A percentile compares a stretch with the other conserved stretches of the same genome.
These are phyloP conservation scores for Cyclopterus lumpus DNA, from an alignment of 2,797 vertebrate species.

Conservation along the genomic window DNA sequence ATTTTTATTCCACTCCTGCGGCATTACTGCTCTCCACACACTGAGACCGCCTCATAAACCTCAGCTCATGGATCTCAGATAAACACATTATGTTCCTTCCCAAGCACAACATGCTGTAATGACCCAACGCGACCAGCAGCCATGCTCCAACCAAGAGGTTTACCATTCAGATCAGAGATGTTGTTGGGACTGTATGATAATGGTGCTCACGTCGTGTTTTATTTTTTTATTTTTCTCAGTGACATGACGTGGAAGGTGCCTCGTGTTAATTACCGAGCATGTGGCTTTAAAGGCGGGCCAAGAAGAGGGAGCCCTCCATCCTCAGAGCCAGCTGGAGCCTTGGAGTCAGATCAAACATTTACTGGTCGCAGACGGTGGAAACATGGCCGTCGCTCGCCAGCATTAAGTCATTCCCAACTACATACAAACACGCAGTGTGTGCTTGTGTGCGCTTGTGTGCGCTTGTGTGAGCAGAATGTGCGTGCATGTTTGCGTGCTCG, in stretches of 20 bases:
- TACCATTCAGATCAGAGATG: too few relatives aligned
- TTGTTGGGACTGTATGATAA: too few relatives aligned
- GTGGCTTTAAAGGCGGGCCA: conserved; percentile 74
- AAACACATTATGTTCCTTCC: conserved; percentile 74
- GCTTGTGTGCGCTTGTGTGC: not conserved
- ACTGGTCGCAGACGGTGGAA: conserved; percentile 56
- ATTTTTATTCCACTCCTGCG: conserved; percentile 52
- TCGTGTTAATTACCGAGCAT: conserved; percentile 65
- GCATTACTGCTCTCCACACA: conserved; percentile 36
- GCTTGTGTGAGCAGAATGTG: too few relatives aligned
- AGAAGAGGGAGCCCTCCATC: conserved; percentile 68
- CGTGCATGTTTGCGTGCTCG: conserved; percentile 19
- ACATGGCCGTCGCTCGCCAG: conserved; percentile 41
- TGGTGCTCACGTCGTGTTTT: too few relatives aligned
- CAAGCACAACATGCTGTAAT: too few relatives aligned
- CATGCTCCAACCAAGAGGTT: too few relatives aligned
- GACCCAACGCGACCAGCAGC: too few relatives aligned
- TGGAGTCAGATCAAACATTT: conserved; percentile 74
- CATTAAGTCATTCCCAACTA: conserved; percentile 39
- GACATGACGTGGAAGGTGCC: conserved; percentile 43
- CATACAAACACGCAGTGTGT: conserved; percentile 24
- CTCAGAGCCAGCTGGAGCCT: conserved; percentile 74
- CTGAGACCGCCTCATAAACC: conserved; percentile 62
- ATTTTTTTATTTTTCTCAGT: conserved; percentile 4
- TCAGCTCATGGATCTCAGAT: conserved; percentile 61